A percentile compares a stretch with the other conserved stretches of the same genome.
Conservation (phyloP, 2,888 invertebrate genomes). For the Pristionchus fissidentatus region DNA sequence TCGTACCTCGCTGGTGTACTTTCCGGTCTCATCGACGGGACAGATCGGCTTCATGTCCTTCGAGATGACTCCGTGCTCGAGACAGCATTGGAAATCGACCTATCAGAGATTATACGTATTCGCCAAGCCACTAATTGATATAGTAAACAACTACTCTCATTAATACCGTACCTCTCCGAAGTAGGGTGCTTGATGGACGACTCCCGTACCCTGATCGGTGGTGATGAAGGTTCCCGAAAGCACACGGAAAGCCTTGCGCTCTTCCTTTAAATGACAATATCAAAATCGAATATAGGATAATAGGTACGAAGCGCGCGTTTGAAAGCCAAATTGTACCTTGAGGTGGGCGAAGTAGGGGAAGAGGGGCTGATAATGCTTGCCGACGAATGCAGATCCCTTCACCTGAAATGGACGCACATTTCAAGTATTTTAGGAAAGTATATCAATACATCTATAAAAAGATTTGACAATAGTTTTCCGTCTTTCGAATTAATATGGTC, state of each 20-base stretch:
- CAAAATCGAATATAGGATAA: background rate
- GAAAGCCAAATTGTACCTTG: slow-evolving; percentile 76
- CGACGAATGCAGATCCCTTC: slow-evolving; percentile 86
- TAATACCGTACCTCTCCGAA: slow-evolving; percentile 85
- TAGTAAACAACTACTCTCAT: background rate
- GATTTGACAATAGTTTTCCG: slow-evolving; percentile 11
- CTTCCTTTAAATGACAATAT: slow-evolving; percentile 45
- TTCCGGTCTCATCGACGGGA: slow-evolving; percentile 92
- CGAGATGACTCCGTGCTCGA: slow-evolving; percentile 83
- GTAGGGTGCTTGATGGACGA: slow-evolving; percentile 98
- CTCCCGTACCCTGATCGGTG: slow-evolving; percentile 94
- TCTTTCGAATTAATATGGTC: no score
- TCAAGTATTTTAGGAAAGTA: no score
- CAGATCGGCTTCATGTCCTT: slow-evolving; percentile 90
- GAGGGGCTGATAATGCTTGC: slow-evolving; percentile 87
- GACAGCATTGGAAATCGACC: slow-evolving; percentile 89
- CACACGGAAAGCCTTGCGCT: slow-evolving; percentile 82
- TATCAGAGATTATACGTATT: slow-evolving; percentile 75
- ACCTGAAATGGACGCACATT: slow-evolving; percentile 74
- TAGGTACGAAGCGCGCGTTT: slow-evolving; percentile 77
- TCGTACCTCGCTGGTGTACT: slow-evolving; percentile 86
- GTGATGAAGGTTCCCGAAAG: slow-evolving; percentile 93
- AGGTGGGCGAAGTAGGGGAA: slow-evolving; percentile 88
- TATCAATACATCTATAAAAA: background rate
- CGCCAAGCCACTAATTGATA: background rate